Conservation (phyloP, 2,797 vertebrate genomes). For the Huso huso region DNA sequence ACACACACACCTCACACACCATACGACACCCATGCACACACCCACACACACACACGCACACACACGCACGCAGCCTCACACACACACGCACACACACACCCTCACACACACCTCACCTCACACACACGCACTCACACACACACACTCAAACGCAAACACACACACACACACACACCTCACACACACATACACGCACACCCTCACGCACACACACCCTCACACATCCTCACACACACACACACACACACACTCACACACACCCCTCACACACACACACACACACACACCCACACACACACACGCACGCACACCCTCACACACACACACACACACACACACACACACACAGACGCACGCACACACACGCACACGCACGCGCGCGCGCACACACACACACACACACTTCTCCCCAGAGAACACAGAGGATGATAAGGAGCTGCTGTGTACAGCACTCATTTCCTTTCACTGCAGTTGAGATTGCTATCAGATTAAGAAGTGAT, state of each 20-base stretch:
- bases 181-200: neutral
- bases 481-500: too few relatives aligned
- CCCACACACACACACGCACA: neutral
- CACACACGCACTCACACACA: neutral
- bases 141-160: neutral
- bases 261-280: too few relatives aligned
- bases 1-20: neutral
- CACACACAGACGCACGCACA: too few relatives aligned
- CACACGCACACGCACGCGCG: too few relatives aligned
- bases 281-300: too few relatives aligned
- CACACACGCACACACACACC: neutral
- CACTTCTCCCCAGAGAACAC: neutral
- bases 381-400: neutral
- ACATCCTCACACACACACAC: neutral
- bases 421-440: neutral
- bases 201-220: too few relatives aligned
- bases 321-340: neutral
- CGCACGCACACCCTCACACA: neutral
- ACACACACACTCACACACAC: neutral
- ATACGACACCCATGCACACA: neutral
- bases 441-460: too few relatives aligned
- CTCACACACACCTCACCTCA: neutral
- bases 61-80: neutral
- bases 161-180: neutral
- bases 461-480: too few relatives aligned